Evolutionary conservation across 2,797 vertebrate genomes (phyloP).

Genomic region (Austrolebias charrua): DNA sequence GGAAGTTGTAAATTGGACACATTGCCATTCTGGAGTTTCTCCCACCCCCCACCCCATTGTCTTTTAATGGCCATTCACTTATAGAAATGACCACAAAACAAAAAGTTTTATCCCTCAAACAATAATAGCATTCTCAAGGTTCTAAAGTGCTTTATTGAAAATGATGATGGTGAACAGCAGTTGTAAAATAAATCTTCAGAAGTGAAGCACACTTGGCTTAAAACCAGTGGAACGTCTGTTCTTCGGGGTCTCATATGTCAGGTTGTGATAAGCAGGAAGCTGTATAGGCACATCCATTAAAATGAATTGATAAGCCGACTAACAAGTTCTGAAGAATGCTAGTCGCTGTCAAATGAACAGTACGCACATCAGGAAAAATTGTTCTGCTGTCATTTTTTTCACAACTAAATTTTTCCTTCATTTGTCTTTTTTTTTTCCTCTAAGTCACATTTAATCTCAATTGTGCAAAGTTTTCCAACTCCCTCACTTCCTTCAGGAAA

Average conservation of each 20-base stretch:
- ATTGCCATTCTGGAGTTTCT: background rate
- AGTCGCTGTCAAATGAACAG: constrained; percentile 19
- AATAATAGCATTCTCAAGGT: constrained; percentile 23
- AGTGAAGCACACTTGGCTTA: constrained; percentile 46
- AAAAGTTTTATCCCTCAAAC: constrained; percentile 22
- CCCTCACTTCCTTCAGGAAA: constrained; percentile 17
- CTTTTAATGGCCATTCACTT: background rate
- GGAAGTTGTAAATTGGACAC: background rate
- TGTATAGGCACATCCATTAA: constrained; percentile 48
- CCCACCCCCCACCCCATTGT: background rate
- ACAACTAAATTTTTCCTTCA: constrained; percentile 5
- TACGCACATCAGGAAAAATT: constrained; percentile 9
- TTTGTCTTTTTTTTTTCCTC: background rate
- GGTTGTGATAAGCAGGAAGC: constrained; percentile 54
- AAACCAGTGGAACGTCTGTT: constrained; percentile 48
- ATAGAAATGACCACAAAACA: background rate
- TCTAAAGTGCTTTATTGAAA: constrained; percentile 30
- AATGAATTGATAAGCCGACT: constrained; percentile 51
- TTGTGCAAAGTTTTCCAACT: background rate
- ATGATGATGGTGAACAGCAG: constrained; percentile 20
- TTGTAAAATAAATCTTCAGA: constrained; percentile 34
- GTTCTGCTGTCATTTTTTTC: constrained; percentile 12
- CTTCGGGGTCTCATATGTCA: constrained; percentile 46
- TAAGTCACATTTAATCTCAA: constrained; percentile 30
- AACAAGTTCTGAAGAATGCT: constrained; percentile 31